A percentile compares a stretch with the other conserved stretches of the same genome.
These are phyloP conservation scores for Catostomus latipinnis DNA, from an alignment of 2,797 vertebrate species.

Conservation along the genomic window DNA sequence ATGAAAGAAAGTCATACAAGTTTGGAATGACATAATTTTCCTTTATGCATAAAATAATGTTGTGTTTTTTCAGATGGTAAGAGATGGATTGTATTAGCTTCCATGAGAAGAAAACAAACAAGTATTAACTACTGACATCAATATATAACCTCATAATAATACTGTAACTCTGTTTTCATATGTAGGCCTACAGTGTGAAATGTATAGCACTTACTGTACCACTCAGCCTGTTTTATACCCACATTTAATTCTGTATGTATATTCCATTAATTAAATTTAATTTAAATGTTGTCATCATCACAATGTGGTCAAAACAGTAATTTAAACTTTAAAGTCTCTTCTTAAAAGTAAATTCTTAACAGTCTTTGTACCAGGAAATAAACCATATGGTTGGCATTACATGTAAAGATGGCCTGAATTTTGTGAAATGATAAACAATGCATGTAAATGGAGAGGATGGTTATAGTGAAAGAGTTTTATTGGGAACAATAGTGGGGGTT, in stretches of 20 bases:
- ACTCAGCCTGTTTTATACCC: too few relatives aligned
- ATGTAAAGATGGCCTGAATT: constrained; percentile 65
- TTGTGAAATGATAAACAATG: constrained; percentile 54
- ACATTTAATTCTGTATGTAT: too few relatives aligned
- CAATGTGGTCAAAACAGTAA: neutral
- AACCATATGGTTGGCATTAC: constrained; percentile 68
- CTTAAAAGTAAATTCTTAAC: constrained; percentile 63
- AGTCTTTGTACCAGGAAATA: constrained; percentile 54
- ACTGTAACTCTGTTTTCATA: too few relatives aligned
- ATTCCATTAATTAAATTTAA: neutral
- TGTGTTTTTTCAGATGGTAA: too few relatives aligned
- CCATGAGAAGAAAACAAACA: too few relatives aligned
- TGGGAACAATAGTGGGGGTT: neutral
- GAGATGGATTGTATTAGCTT: too few relatives aligned
- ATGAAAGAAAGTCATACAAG: too few relatives aligned
- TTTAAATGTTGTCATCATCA: neutral
- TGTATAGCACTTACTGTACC: too few relatives aligned
- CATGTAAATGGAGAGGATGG: constrained; percentile 72
- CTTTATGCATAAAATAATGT: too few relatives aligned
- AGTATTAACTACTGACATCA: neutral
- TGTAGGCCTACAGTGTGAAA: too few relatives aligned
- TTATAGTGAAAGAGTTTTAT: neutral
- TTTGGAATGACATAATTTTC: too few relatives aligned
- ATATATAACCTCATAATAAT: too few relatives aligned
- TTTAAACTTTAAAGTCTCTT: constrained; percentile 39